These are phyloP conservation scores for Drosophila koepferae DNA, from an alignment of 2,888 invertebrate species.

Conservation along the genomic window DNA sequence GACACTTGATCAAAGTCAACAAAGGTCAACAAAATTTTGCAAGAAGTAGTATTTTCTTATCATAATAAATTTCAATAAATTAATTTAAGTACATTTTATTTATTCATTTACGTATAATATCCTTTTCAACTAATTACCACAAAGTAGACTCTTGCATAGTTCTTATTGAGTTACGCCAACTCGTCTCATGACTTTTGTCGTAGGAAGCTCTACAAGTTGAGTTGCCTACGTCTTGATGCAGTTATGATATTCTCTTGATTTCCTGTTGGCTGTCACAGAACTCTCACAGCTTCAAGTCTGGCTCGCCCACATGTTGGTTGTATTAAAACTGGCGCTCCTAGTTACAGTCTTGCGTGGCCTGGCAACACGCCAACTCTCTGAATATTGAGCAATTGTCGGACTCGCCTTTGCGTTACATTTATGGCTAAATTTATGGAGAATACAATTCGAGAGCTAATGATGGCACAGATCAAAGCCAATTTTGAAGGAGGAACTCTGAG, in stretches of 20 bases:
- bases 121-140: not conserved
- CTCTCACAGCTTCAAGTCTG: constrained; percentile 13
- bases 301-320: constrained; percentile 55
- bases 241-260: constrained; percentile 20
- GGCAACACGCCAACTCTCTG: constrained; percentile 50
- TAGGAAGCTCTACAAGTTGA: constrained; percentile 8
- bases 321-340: constrained; percentile 60
- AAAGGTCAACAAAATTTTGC: too few relatives aligned
- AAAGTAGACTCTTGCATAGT: not conserved
- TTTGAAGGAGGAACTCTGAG: constrained; percentile 19
- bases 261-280: constrained; percentile 28
- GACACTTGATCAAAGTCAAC: too few relatives aligned
- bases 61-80: too few relatives aligned
- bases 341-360: constrained; percentile 26
- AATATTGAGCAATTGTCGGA: constrained; percentile 68
- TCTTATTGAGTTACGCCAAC: constrained; percentile 11
- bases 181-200: not conserved
- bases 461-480: constrained; percentile 61
- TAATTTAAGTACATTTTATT: too few relatives aligned
- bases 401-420: constrained; percentile 22
- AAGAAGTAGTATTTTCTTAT: too few relatives aligned
- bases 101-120: not conserved
- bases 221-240: constrained; percentile 8
- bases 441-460: constrained; percentile 65
- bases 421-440: constrained; percentile 25